Conservation (phyloP, 2,797 vertebrate genomes). For the Rhabdophis nuchalis region DNA sequence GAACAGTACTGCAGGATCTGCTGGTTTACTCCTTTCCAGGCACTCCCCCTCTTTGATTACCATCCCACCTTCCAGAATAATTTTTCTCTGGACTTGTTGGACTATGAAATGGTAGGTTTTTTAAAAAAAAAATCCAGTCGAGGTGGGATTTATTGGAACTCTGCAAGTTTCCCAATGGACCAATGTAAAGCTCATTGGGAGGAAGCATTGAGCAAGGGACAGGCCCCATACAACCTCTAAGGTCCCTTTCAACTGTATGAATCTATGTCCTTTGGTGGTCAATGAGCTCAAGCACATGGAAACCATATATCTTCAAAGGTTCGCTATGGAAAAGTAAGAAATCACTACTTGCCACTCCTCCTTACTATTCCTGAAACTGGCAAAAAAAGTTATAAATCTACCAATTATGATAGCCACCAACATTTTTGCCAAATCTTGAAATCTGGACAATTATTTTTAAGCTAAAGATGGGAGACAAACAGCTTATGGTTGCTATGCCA, state of each 20-base stretch:
- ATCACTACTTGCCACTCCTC: neutral
- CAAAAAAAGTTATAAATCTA: neutral
- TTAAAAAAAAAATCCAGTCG: neutral
- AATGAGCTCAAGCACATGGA: neutral
- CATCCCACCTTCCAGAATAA: neutral
- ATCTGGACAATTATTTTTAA: neutral
- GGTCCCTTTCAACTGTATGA: neutral
- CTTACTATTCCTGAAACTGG: neutral
- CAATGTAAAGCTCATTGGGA: neutral
- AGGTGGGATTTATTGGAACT: neutral
- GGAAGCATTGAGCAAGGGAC: neutral
- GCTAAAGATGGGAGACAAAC: neutral
- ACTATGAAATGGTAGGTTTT: neutral
- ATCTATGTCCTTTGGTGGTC: neutral
- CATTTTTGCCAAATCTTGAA: neutral
- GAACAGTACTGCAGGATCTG: neutral
- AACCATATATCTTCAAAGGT: neutral
- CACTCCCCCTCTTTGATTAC: neutral
- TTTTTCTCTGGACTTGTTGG: neutral
- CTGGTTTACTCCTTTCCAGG: neutral
- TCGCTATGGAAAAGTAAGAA: neutral
- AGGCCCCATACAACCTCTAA: neutral
- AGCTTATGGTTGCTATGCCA: neutral
- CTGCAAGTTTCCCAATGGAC: neutral
- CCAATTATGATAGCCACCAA: neutral